Evolutionary conservation across 2,113 vertebrate species (phyloP), one percentile per base, ranked within the genome.

Genomic region (Rhinolophus sinicus): DNA sequence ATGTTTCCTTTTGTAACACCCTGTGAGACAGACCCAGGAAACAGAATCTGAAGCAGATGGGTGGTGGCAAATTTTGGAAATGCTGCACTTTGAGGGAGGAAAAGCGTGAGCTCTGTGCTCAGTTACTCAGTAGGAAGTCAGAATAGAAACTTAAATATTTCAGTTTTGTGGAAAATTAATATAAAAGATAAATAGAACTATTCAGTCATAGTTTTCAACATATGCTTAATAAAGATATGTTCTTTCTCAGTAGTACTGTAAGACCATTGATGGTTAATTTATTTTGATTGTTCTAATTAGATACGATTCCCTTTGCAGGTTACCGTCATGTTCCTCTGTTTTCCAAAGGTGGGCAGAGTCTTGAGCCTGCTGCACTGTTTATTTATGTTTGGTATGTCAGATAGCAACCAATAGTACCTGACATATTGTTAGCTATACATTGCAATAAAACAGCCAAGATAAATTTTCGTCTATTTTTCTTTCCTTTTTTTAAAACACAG

Each of bases 331-430:
- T 99, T 75, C 99, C 99, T 1, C 98, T 99, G 21, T 93, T 98
- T 47, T 98, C 98, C 97, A 98, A 58, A 97, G 70, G 98, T 0
- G 99, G 99, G 12, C 96, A 72, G 72, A 98, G 89, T 67, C 98
- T 99, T 33, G 98, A 99, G 89, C 98, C 99, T 47, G 99, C 99
- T 58, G 99, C 99, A 0, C 98, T 99, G 10, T 99, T 99, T 88
- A 90, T 99, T 88, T 99, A 99, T 30, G 65, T 99, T 44, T 99
- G 98, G 98, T 98, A 98, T 64, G 72, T 98, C 30, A 78, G 96
- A 94, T 56, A 97, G 62, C 90, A 93, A 28, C 77, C 21, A 81
- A 28, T 13, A 92, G 24, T 16, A 28, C 5, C 8, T 67, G 70
- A 60, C 73, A 6, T 15, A 3, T 21, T 18, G 3, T 40, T 70